Evolutionary conservation across 1,140 invertebrate species (phyloP), one percentile per base, ranked within the genome.

Genomic region (Heliconius congener): DNA sequence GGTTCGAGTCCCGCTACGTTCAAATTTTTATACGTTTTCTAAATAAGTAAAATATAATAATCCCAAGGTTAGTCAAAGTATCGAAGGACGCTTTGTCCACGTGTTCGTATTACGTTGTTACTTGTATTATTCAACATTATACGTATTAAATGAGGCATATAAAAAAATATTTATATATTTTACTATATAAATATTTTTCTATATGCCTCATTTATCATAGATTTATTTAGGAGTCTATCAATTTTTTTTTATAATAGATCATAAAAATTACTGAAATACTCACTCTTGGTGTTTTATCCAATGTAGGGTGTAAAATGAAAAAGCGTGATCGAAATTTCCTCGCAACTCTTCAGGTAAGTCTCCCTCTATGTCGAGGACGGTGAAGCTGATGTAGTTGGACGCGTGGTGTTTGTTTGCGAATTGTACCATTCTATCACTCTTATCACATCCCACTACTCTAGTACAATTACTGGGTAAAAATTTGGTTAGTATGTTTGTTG

Each of bases 221-320:
- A 23, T 23, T 23, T 23, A 23, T 23, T 23, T 23, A 23, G 23
- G 23, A 23, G 23, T 23, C 23, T 0, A 23, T 23, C 23, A 0
- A 23, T 0, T 23, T 18, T 27, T 46, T 23, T 23, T 46, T 42
- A 13, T 42, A 42, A 46, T 16, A 46, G 13, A 46, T 1, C 13
- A 46, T 16, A 46, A 52, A 23, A 60, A 60, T 1, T 76, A 60
- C 70, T 19, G 18, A 52, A 52, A 16, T 19, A 91, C 95, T 94
- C 95, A 97, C 96, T 95, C 95, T 84, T 97, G 96, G 85, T 97
- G 95, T 79, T 96, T 96, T 46, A 98, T 96, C 97, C 97, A 98
- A 83, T 98, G 97, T 1, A 98, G 92, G 81, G 97, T 97, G 86
- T 98, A 97, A 84, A 98, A 98, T 0, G 97, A 98, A 73, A 97